A percentile compares a stretch with the other conserved stretches of the same genome.
Conservation (phyloP, 2,888 invertebrate species). For the Siphlonurus alternatus region DNA sequence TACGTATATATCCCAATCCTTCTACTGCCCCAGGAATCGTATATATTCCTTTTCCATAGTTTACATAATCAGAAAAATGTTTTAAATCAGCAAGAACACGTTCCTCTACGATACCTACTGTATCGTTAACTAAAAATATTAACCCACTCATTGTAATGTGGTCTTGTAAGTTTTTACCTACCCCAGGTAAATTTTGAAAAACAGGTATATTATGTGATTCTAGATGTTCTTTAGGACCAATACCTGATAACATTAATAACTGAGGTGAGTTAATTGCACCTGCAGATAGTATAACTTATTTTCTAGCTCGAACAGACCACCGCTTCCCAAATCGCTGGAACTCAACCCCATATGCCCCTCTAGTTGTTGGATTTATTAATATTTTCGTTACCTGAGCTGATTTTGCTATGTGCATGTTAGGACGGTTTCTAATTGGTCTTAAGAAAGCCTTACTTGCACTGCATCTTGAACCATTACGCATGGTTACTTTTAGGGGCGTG, state of each 20-base stretch:
- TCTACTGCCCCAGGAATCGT: constrained; percentile 47
- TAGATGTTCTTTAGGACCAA: constrained; percentile 45
- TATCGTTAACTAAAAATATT: constrained; percentile 40
- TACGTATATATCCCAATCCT: constrained; percentile 45
- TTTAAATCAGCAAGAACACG: constrained; percentile 19
- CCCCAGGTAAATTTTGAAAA: constrained; percentile 37
- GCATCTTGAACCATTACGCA: constrained; percentile 14
- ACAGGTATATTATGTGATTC: constrained; percentile 33
- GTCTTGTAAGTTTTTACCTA: constrained; percentile 45
- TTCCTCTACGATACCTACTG: constrained; percentile 26
- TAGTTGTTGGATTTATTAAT: constrained; percentile 34
- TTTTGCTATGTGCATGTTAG: constrained; percentile 20
- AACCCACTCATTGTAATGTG: constrained; percentile 39
- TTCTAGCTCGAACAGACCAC: constrained; percentile 39
- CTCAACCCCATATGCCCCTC: constrained; percentile 36
- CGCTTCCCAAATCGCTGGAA: constrained; percentile 32
- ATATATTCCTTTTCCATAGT: constrained; percentile 25
- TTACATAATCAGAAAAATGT: constrained; percentile 1
- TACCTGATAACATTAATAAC: constrained; percentile 61
- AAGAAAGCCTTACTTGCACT: constrained; percentile 27
- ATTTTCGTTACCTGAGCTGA: constrained; percentile 33
- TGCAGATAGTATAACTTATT: constrained; percentile 56
- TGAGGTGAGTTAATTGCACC: constrained; percentile 66
- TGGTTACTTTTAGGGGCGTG: constrained; percentile 33
- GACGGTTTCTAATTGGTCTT: constrained; percentile 24